Conservation (phyloP, 2,888 invertebrate genomes). For the Zygothrica quintamaculata region DNA sequence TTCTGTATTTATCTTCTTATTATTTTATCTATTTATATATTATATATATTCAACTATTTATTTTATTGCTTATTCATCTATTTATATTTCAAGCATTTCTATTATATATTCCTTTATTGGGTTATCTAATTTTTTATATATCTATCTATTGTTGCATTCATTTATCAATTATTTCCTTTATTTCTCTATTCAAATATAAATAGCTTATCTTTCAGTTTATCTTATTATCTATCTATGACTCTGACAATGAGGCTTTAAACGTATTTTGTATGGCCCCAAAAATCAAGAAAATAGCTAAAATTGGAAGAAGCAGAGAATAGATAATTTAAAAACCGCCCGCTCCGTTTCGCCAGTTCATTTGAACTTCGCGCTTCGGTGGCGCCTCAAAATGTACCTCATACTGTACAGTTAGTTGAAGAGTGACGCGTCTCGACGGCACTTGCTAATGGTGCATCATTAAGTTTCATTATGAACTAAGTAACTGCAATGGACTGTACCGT, state of each 20-base stretch:
- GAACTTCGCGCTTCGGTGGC: constrained; percentile 68
- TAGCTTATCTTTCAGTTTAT: background rate
- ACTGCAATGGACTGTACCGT: constrained; percentile 7
- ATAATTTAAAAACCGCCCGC: background rate
- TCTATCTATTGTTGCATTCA: no score
- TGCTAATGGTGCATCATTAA: constrained; percentile 76
- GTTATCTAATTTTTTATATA: no score
- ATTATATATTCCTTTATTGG: no score
- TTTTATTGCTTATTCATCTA: no score
- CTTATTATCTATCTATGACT: constrained; percentile 28
- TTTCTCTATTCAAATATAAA: background rate
- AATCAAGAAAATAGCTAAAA: background rate
- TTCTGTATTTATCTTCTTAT: no score
- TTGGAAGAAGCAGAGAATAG: background rate
- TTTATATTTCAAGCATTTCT: no score
- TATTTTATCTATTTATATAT: no score
- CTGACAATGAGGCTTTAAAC: constrained; percentile 32
- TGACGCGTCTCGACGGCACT: constrained; percentile 37
- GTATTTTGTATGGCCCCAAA: constrained; percentile 3
- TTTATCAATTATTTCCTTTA: background rate
- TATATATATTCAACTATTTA: no score
- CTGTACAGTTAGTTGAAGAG: constrained; percentile 59
- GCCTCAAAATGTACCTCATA: constrained; percentile 54
- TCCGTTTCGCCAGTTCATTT: constrained; percentile 13
- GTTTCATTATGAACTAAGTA: constrained; percentile 65